Evolutionary conservation across 2,797 vertebrate genomes (phyloP).

Genomic region (Lepilemur septentrionalis): DNA sequence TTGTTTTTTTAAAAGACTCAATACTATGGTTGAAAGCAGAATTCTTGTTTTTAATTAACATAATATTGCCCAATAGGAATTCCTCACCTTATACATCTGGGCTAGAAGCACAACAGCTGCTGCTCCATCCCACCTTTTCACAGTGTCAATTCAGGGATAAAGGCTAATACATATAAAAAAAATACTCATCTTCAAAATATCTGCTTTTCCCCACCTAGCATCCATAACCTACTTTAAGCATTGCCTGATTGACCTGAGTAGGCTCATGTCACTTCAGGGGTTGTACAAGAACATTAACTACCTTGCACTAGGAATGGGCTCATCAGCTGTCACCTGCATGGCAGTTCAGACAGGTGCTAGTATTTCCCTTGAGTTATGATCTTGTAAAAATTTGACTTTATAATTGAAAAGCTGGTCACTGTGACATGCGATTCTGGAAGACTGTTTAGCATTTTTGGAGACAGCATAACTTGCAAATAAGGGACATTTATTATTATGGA

Average conservation of each 20-base stretch:
- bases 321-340: background rate
- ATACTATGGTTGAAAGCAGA: background rate
- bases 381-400: conserved; percentile 23
- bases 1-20: background rate
- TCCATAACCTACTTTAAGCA: background rate
- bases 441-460: conserved; percentile 34
- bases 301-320: background rate
- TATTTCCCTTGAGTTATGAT: conserved; percentile 35
- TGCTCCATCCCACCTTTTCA: background rate
- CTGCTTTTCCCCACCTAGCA: background rate
- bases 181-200: background rate
- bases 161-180: background rate
- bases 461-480: conserved; percentile 58
- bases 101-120: fast-evolving
- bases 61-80: background rate
- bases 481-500: conserved; percentile 49
- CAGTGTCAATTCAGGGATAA: background rate
- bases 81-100: too few species aligned
- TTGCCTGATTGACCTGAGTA: background rate
- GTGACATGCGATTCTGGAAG: conserved; percentile 35
- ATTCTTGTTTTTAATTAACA: background rate
- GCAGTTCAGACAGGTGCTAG: background rate
- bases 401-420: conserved; percentile 55
- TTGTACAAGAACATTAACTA: background rate
- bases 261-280: fast-evolving